Conservation (phyloP, 92 coral and sea anemone genomes). For the Porites cylindrica region DNA sequence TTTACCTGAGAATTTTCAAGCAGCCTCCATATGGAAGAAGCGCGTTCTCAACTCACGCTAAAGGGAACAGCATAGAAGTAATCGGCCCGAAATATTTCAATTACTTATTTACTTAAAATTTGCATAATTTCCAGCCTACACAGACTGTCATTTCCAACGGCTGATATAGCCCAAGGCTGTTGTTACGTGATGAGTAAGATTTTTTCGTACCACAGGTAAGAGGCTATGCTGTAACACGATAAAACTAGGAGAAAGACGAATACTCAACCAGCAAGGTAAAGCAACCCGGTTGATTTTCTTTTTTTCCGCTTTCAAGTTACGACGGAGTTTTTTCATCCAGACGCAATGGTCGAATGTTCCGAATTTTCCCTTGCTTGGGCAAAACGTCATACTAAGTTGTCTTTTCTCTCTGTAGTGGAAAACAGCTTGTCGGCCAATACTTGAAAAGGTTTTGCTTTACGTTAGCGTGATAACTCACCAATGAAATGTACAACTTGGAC, state of each 20-base stretch:
- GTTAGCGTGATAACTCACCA: constrained; percentile 23
- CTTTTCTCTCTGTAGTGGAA: neutral
- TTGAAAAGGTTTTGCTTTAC: neutral
- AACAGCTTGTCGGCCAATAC: neutral
- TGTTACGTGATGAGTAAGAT: neutral
- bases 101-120: constrained; percentile 14
- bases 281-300: neutral
- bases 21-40: neutral
- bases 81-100: constrained; percentile 39
- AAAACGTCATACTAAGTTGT: neutral
- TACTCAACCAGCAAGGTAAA: constrained; percentile 1
- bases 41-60: neutral
- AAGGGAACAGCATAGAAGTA: neutral
- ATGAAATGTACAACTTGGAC: constrained; percentile 33
- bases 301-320: neutral
- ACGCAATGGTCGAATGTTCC: constrained; percentile 23
- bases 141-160: constrained; percentile 22
- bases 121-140: constrained; percentile 28
- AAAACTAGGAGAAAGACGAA: neutral
- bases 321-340: constrained; percentile 23
- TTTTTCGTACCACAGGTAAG: constrained; percentile 13
- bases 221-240: neutral
- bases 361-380: constrained; percentile 16
- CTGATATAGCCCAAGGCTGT: neutral
- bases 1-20: neutral